Evolutionary conservation across 2,797 vertebrate species (phyloP).

Genomic region (Zalophus californianus): DNA sequence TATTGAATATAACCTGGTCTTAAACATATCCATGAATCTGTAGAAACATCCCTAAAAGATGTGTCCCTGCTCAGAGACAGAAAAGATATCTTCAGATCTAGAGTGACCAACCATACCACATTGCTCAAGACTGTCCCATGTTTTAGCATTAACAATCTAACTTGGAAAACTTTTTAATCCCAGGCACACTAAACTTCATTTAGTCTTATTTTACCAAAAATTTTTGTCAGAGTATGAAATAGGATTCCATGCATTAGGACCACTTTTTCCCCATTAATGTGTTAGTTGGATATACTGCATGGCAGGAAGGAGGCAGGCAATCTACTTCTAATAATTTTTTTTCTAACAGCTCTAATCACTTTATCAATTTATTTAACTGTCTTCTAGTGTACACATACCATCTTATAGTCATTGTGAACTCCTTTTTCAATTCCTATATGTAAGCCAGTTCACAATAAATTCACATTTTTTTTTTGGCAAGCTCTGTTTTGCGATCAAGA

Average conservation of each 20-base stretch:
- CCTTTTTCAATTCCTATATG: neutral
- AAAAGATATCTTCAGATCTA: neutral
- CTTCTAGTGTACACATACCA: neutral
- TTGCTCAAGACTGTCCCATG: neutral
- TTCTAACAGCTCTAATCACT: neutral
- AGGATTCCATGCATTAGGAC: neutral
- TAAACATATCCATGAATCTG: neutral
- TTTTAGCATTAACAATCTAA: slow-evolving; percentile 17
- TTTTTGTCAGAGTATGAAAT: neutral
- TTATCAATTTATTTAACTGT: neutral
- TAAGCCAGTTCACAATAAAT: slow-evolving; percentile 38
- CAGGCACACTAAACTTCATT: neutral
- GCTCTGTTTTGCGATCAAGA: neutral
- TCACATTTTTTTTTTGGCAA: neutral
- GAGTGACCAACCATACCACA: neutral
- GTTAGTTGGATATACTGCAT: neutral
- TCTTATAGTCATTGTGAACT: neutral
- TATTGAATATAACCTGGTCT: neutral
- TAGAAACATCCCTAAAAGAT: neutral
- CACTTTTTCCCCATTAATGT: neutral
- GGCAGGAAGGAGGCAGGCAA: neutral
- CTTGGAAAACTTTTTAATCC: neutral
- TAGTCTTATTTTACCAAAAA: slow-evolving; percentile 10
- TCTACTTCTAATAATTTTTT: neutral
- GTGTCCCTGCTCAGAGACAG: neutral